phyloP scores from a whole-genome alignment of 2,888 invertebrate genomes.

The Sarcophaga rosellei region DNA sequence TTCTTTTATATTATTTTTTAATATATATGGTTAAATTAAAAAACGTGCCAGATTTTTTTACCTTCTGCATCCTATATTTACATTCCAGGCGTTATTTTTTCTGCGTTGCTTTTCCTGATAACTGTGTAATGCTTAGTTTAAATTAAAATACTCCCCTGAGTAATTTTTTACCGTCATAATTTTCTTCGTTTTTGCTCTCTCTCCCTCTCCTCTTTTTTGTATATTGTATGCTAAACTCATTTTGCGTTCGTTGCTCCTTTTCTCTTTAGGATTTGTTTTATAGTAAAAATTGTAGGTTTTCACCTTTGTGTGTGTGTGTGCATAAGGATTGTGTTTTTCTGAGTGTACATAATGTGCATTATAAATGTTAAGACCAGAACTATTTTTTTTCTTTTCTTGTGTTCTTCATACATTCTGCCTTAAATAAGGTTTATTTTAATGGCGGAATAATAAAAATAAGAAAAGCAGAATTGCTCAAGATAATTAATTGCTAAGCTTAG shows the following conservation, averaged over 20 bases:
- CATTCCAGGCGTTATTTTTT: not conserved
- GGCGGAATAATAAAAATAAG: not conserved
- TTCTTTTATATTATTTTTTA: constrained; percentile 36
- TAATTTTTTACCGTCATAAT: constrained; percentile 66
- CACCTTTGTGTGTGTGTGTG: constrained; percentile 35
- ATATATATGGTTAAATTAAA: constrained; percentile 45
- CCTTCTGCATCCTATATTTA: constrained; percentile 7
- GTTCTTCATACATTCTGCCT: not conserved
- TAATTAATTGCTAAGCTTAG: constrained; percentile 42
- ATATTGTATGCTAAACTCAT: constrained; percentile 34
- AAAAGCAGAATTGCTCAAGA: not conserved
- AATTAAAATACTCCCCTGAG: constrained; percentile 67
- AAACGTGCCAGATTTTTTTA: constrained; percentile 55
- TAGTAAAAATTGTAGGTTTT: constrained; percentile 27
- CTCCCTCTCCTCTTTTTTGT: not conserved
- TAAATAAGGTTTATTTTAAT: constrained; percentile 40
- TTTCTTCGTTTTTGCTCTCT: constrained; percentile 12
- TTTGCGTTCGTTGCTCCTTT: constrained; percentile 66
- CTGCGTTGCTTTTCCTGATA: constrained; percentile 27
- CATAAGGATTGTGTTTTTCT: constrained; percentile 19
- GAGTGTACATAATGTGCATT: constrained; percentile 43
- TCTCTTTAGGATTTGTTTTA: not conserved
- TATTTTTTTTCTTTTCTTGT: not conserved
- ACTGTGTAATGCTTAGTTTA: constrained; percentile 63
- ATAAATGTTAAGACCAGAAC: constrained; percentile 38